Evolutionary conservation across 1,140 invertebrate genomes (phyloP), one percentile per base, ranked within the genome.

Genomic region (Scaptomyza pallida): DNA sequence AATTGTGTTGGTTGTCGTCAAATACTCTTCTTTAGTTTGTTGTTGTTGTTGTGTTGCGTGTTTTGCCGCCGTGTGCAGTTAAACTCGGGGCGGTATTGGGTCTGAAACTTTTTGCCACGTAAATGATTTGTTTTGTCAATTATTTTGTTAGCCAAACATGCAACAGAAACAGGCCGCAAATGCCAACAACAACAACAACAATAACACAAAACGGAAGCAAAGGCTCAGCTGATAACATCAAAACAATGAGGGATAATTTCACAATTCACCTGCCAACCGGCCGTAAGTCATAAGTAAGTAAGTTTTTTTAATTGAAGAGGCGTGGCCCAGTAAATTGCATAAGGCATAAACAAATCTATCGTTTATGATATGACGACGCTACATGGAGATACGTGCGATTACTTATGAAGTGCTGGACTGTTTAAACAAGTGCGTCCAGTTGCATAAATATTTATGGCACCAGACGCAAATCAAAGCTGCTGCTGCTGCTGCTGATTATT

Each of bases 91-190:
- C 43, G 43, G 43, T 21, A 33, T 48, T 40, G 60, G 44, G 74
- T 16, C 56, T 62, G 48, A 64, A 82, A 86, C 79, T 86, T 86
- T n/a, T 88, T 71, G 83, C 82, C 78, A 82, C 76, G 78, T 85
- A 86, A 86, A 89, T 77, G 81, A 89, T 89, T 89, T 89, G 86
- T 89, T 89, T 89, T 89, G 86, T 89, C 86, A 89, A 89, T 89
- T 89, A 89, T 89, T 89, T 77, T 78, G 86, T 89, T 89, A 89
- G 86, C 78, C 51, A 71, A 71, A 71, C 78, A 82, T 82, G 78
- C 86, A 89, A 89, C 75, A 88, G 6, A 37, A 40, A 56, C 10
- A 44, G 37, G 47, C 45, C 26, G 37, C 23, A 26, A 37, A 17
- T 21, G n/a, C n/a, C n/a, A n/a, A n/a, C n/a, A n/a, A 17, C 33